phyloP scores from a whole-genome alignment of 2,113 vertebrate species.

The Neotragus pygmaeus region DNA sequence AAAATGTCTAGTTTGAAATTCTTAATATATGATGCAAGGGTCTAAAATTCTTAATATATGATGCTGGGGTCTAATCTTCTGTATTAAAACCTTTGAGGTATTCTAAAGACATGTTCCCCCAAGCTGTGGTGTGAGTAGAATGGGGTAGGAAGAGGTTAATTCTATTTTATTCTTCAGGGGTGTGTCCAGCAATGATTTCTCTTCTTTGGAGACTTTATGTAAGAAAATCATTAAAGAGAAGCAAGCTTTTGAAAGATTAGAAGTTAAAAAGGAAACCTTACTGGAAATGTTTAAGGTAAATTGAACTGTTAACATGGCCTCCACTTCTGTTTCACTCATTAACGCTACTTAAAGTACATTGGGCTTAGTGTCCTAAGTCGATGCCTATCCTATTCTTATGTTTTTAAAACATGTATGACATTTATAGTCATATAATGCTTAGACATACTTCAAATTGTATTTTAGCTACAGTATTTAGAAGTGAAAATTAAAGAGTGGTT shows the following conservation, averaged over 20 bases:
- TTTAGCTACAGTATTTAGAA: neutral
- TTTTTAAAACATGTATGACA: neutral
- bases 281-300: constrained; percentile 98
- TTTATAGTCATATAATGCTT: neutral
- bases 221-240: constrained; percentile 99
- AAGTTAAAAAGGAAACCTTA: constrained; percentile 97
- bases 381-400: neutral
- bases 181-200: constrained; percentile 98
- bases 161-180: constrained; percentile 80
- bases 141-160: neutral
- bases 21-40: neutral
- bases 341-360: neutral
- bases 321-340: neutral
- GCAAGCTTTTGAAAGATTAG: constrained; percentile 95
- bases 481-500: neutral
- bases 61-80: fast-evolving
- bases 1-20: neutral
- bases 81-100: neutral
- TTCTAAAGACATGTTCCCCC: neutral
- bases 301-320: neutral
- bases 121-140: neutral
- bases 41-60: neutral
- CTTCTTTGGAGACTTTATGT: constrained; percentile 91
- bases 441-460: neutral
- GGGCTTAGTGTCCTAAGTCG: neutral